Conservation (phyloP, 2,797 vertebrate species). For the Pseudochaenichthys georgianus region DNA sequence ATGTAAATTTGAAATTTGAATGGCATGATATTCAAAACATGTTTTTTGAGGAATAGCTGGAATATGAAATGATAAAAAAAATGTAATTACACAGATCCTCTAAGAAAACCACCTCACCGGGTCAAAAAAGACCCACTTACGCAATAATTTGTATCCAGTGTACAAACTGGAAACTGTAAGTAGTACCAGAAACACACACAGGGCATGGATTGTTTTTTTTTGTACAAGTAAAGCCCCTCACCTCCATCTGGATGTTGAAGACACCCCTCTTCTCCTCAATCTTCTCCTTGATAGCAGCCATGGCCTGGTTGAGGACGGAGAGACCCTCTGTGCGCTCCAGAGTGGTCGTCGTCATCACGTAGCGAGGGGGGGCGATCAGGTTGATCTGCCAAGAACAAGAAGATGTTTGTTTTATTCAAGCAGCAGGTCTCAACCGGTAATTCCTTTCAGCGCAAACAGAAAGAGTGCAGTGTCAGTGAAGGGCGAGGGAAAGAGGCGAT, state of each 20-base stretch:
- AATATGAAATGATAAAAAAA: too few species aligned
- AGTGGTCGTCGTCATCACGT: conserved; percentile 99
- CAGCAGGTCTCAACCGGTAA: neutral
- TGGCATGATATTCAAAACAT: too few species aligned
- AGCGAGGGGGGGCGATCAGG: conserved; percentile 96
- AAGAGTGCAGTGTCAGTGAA: neutral
- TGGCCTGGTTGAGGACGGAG: conserved; percentile 97
- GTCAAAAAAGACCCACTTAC: too few species aligned
- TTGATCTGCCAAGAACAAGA: conserved; percentile 88
- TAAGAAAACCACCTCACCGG: too few species aligned
- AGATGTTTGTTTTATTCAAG: neutral
- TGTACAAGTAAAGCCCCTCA: conserved; percentile 55
- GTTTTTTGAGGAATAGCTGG: too few species aligned
- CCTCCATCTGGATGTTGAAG: conserved; percentile 99
- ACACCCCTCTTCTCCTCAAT: conserved; percentile 99
- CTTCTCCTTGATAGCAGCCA: conserved; percentile 98
- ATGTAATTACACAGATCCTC: too few species aligned
- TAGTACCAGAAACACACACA: too few species aligned
- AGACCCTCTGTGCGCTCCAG: conserved; percentile 98
- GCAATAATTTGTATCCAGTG: too few species aligned
- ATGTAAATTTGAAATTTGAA: too few species aligned
- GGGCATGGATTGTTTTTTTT: too few species aligned
- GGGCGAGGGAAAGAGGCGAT: fast-evolving
- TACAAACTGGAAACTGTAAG: too few species aligned
- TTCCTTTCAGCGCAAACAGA: too few species aligned